A percentile compares a stretch with the other conserved stretches of the same genome.
These are phyloP conservation scores for Drosophila azteca DNA, from an alignment of 1,140 invertebrate species.

Conservation along the genomic window DNA sequence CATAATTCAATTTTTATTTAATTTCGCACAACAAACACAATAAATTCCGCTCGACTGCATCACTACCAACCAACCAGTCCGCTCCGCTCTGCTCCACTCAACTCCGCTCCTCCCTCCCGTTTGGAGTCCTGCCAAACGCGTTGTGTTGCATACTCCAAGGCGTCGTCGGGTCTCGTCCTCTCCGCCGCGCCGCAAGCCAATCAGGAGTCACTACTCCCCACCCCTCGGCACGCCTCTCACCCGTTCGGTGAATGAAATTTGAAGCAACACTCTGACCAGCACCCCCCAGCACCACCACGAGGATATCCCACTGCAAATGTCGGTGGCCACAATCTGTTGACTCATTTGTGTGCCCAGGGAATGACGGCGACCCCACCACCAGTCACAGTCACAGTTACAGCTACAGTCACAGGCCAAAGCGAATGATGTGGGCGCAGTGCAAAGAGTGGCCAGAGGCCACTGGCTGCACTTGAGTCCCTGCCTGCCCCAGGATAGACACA, in stretches of 20 bases:
- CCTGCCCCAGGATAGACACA: background rate
- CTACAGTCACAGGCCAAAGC: background rate
- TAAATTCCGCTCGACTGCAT: conserved; percentile 73
- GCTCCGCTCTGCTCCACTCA: too few species aligned
- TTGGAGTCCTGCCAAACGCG: conserved; percentile 48
- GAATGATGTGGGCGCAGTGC: conserved; percentile 47
- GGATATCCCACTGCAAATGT: conserved; percentile 37
- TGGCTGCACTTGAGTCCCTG: conserved; percentile 18
- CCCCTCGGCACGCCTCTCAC: too few species aligned
- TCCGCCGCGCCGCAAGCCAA: conserved; percentile 36
- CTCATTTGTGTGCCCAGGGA: conserved; percentile 56
- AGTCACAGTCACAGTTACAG: background rate
- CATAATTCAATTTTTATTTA: conserved; percentile 82
- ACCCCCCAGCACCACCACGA: conserved; percentile 15
- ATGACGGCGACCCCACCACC: background rate
- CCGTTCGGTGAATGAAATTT: conserved; percentile 2
- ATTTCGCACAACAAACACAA: conserved; percentile 78
- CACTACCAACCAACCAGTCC: background rate
- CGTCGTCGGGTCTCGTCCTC: conserved; percentile 38
- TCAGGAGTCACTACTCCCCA: conserved; percentile 13
- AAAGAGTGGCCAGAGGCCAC: conserved; percentile 42
- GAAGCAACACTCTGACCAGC: background rate
- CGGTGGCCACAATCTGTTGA: conserved; percentile 68
- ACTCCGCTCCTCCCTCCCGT: background rate
- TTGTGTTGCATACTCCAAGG: conserved; percentile 48